Percentiles rank a stretch among this genome's conserved stretches.
Evolutionary conservation across 2,797 vertebrate species (phyloP).

Genomic region (Uromys caudimaculatus): DNA sequence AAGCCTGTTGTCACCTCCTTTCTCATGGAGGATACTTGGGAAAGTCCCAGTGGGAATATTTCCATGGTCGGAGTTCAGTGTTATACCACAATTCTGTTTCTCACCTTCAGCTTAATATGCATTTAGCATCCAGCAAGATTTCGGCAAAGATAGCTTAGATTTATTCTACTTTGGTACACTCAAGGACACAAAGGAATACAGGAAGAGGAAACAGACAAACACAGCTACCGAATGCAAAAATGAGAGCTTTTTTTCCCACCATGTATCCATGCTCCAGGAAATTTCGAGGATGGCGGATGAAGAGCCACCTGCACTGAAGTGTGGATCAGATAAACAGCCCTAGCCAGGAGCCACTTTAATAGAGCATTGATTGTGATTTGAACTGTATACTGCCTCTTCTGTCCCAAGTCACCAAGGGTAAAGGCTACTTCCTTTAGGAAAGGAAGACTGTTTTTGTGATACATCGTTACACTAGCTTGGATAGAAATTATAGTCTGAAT

Average conservation of each 20-base stretch:
- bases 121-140: constrained; percentile 81
- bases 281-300: constrained; percentile 47
- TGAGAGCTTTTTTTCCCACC: background rate
- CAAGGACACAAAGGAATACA: constrained; percentile 59
- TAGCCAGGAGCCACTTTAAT: constrained; percentile 38
- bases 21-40: constrained; percentile 79
- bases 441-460: background rate
- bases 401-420: background rate
- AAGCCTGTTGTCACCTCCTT: too few relatives aligned
- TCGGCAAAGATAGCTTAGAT: constrained; percentile 70
- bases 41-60: constrained; percentile 74
- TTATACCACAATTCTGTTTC: constrained; percentile 75
- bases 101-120: constrained; percentile 79
- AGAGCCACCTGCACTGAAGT: constrained; percentile 63
- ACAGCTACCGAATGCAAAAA: constrained; percentile 70
- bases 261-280: background rate
- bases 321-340: constrained; percentile 24
- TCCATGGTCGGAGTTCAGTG: constrained; percentile 58
- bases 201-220: background rate
- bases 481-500: background rate
- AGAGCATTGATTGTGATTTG: constrained; percentile 16
- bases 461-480: background rate
- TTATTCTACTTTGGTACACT: constrained; percentile 72
- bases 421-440: constrained; percentile 16
- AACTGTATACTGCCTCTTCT: background rate